phyloP scores from a whole-genome alignment of 2,797 vertebrate species.

The Urocyon cinereoargenteus region DNA sequence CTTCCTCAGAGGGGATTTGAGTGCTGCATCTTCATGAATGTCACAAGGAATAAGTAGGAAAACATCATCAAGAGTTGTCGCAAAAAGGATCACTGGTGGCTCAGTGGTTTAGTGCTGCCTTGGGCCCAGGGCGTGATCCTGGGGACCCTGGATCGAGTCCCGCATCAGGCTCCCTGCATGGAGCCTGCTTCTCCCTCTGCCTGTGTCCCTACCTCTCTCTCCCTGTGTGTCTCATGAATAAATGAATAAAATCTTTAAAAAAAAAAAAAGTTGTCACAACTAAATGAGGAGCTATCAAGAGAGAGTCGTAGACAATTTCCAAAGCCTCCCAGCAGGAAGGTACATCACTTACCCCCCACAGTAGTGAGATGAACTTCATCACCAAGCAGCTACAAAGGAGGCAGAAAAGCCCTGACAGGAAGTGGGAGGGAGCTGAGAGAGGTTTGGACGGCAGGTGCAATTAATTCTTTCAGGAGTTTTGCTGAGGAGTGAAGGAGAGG shows the following conservation, averaged over 20 bases:
- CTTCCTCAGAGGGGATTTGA: background rate
- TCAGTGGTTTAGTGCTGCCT: too few relatives aligned
- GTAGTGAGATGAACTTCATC: background rate
- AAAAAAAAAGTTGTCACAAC: too few relatives aligned
- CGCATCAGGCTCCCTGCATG: too few relatives aligned
- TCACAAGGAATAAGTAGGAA: background rate
- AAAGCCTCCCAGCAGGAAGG: background rate
- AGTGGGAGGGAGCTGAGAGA: background rate
- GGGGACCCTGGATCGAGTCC: too few relatives aligned
- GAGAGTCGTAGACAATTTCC: background rate
- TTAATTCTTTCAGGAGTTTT: background rate
- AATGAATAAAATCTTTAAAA: too few relatives aligned
- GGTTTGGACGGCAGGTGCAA: too few relatives aligned
- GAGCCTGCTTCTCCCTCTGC: too few relatives aligned
- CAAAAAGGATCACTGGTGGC: background rate
- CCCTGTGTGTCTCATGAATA: too few relatives aligned
- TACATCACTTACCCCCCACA: background rate
- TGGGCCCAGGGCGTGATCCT: too few relatives aligned
- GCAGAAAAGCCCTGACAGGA: background rate
- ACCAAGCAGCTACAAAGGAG: background rate
- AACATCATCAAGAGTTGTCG: background rate
- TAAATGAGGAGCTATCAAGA: background rate
- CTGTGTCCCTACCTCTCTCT: too few relatives aligned
- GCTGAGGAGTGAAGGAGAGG: background rate
- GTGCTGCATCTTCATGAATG: background rate